phyloP scores from a whole-genome alignment of 2,113 vertebrate genomes.

The Gulo gulo region DNA sequence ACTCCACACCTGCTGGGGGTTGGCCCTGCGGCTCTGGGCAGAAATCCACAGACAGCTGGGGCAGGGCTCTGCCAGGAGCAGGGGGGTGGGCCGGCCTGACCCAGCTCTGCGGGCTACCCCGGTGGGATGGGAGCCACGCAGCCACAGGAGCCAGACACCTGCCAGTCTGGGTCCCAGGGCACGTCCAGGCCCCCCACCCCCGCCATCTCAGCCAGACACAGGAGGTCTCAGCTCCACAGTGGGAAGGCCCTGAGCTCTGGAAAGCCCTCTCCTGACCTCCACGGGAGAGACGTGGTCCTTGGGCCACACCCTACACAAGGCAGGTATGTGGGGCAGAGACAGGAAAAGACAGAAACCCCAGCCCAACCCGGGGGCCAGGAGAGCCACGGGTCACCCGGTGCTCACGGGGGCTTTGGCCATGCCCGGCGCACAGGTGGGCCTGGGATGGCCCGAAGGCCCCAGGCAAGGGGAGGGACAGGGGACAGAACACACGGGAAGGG shows the following conservation, averaged over 20 bases:
- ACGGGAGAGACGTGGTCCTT: rapidly evolving
- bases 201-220: not conserved
- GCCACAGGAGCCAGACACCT: not conserved
- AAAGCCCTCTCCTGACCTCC: rapidly evolving
- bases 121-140: not conserved
- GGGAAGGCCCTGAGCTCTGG: rapidly evolving
- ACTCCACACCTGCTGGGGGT: not conserved
- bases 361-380: not conserved
- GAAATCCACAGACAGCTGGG: not conserved
- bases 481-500: not conserved
- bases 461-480: rapidly evolving
- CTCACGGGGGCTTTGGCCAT: not conserved
- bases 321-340: no score
- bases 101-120: not conserved
- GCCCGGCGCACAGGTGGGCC: no score
- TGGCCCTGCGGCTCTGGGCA: rapidly evolving
- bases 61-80: no score
- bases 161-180: not conserved
- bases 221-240: rapidly evolving
- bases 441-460: no score
- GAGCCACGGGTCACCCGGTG: rapidly evolving
- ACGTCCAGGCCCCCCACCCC: not conserved
- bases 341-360: not conserved
- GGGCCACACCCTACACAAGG: not conserved
- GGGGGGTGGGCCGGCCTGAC: rapidly evolving